These are phyloP conservation scores for Poecilia picta DNA, from an alignment of 2,797 vertebrate genomes.

Conservation along the genomic window DNA sequence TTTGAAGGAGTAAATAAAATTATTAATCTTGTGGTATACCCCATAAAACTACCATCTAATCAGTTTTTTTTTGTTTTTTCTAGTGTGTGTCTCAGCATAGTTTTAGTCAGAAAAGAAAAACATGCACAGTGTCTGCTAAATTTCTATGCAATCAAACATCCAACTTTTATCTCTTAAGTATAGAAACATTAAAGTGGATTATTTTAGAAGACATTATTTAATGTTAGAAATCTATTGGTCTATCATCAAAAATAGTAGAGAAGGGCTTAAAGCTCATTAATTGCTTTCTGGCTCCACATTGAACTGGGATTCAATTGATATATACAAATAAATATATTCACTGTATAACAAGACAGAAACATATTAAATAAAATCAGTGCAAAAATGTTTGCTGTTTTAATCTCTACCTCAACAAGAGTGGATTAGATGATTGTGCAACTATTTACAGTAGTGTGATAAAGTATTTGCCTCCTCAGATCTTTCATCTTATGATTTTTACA, in stretches of 20 bases:
- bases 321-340: neutral
- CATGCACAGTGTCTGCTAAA: constrained; percentile 22
- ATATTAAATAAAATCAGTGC: neutral
- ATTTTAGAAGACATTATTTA: constrained; percentile 17
- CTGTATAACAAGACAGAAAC: constrained; percentile 1
- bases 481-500: neutral
- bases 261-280: neutral
- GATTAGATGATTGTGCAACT: neutral
- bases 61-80: constrained; percentile 31
- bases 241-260: constrained; percentile 22
- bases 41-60: constrained; percentile 39
- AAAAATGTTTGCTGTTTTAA: constrained; percentile 18
- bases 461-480: neutral
- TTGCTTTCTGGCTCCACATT: neutral
- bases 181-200: constrained; percentile 21
- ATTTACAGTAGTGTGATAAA: neutral
- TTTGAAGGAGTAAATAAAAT: constrained; percentile 28
- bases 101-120: constrained; percentile 20
- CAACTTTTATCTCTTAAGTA: constrained; percentile 34
- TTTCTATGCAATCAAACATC: constrained; percentile 46
- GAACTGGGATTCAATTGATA: constrained; percentile 5
- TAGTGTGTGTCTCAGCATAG: constrained; percentile 33
- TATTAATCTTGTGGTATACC: constrained; percentile 47
- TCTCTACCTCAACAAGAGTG: neutral
- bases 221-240: constrained; percentile 19